These are phyloP conservation scores for Clarias magur DNA, from an alignment of 2,113 vertebrate species.

Conservation along the genomic window DNA sequence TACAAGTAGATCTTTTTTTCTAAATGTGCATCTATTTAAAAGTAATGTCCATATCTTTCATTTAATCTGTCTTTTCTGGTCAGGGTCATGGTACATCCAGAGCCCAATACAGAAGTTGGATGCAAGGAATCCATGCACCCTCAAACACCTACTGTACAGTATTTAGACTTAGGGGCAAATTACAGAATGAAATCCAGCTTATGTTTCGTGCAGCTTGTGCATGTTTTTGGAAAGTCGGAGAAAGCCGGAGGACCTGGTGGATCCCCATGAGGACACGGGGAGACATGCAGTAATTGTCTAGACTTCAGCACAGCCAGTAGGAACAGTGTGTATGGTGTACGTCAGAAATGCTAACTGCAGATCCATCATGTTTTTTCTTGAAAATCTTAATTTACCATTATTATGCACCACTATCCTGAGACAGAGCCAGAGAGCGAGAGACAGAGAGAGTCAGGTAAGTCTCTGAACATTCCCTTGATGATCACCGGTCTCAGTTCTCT, in stretches of 20 bases:
- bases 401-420: slow-evolving; percentile 2
- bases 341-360: not conserved
- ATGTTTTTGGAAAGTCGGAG: not conserved
- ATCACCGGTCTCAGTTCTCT: not conserved
- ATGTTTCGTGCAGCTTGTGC: not conserved
- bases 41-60: no score
- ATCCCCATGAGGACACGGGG: not conserved
- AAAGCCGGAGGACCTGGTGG: not conserved
- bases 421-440: not conserved
- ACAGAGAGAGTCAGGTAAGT: not conserved
- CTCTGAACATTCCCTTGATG: not conserved
- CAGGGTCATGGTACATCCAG: not conserved
- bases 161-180: not conserved
- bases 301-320: not conserved
- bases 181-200: not conserved
- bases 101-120: not conserved
- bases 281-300: not conserved
- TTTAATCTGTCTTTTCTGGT: not conserved
- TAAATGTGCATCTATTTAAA: no score
- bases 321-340: not conserved
- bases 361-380: not conserved
- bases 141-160: not conserved
- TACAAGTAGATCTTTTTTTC: no score
- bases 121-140: not conserved
- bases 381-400: not conserved